Base-by-base conservation (phyloP, 2,113 vertebrate genomes). In the Chunga burmeisteri region DNA sequence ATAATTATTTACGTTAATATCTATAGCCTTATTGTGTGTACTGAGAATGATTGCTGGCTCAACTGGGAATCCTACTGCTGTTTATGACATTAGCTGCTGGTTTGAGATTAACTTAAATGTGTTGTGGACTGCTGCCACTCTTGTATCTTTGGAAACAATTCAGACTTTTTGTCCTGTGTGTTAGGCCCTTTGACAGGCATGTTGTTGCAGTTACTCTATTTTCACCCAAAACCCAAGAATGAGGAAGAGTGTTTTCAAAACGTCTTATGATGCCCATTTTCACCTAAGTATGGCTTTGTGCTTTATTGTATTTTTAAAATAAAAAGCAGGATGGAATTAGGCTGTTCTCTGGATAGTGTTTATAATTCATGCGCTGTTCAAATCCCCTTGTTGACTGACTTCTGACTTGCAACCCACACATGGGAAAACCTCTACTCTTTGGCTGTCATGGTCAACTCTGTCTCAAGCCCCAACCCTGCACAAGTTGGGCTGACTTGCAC, bases 401-500 rank as follows among this genome's bases (percentile, higher is more conserved):
- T 82, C 11, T 49, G 83, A 47, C 16, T 75, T 71, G 30, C 10
- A 72, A 6, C 29, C 9, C 20, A 8, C 21, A 26, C 38, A 7
- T 70, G 9, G 36, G 81, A 26, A 77, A 50, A 29, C 18, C 5
- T 44, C 13, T 18, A 2, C 19, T 38, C 40, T 62, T 52, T 40
- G 62, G 1, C 44, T 73, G 40, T 65, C 2, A 0, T 13, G 49
- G 13, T 30, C 62, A 61, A 18, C 22, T 77, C 3, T 0, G 34
- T 38, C 26, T 91, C 9, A n/a, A 10, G 38, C 20, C 22, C 14
- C 15, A 10, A 46, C 6, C 18, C 27, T 80, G n/a, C n/a, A 10
- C 2, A 26, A 42, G 6, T 0, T 67, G 44, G 16, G 46, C 22
- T 66, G 15, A 16, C 13, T 85, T 46, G 34, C 50, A 62, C 30